phyloP scores from a whole-genome alignment of 2,888 invertebrate species.

The Eledona agricola region DNA sequence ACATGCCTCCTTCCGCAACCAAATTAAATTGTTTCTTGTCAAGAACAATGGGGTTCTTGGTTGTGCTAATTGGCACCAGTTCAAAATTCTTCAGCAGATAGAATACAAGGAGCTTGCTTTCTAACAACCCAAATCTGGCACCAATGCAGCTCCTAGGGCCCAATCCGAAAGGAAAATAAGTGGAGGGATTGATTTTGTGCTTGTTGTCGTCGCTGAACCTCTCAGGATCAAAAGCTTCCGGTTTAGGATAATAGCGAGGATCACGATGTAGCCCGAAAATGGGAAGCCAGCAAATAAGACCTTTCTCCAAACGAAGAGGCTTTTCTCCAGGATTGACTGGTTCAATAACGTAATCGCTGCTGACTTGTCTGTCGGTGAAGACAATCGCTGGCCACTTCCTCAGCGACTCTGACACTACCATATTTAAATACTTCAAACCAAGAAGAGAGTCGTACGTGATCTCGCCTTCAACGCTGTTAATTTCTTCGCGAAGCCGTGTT shows the following conservation, averaged over 20 bases:
- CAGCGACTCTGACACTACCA: conserved; percentile 60
- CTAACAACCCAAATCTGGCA: conserved; percentile 50
- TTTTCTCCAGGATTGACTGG: conserved; percentile 33
- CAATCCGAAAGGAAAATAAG: not conserved
- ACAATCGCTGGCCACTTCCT: conserved; percentile 64
- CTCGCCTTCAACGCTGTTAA: too few relatives aligned
- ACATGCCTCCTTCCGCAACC: conserved; percentile 47
- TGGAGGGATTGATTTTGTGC: not conserved
- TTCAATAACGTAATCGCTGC: conserved; percentile 57
- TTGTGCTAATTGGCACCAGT: conserved; percentile 44
- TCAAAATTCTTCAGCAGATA: conserved; percentile 46
- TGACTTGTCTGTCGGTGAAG: conserved; percentile 63
- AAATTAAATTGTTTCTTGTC: conserved; percentile 39
- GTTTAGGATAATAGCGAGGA: conserved; percentile 3
- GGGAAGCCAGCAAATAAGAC: conserved; percentile 52
- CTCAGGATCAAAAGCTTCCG: not conserved
- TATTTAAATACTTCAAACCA: conserved; percentile 2
- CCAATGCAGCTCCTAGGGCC: conserved; percentile 61
- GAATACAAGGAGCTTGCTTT: conserved; percentile 45
- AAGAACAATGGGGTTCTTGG: conserved; percentile 41
- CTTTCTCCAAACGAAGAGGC: conserved; percentile 40
- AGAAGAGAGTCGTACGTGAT: not conserved
- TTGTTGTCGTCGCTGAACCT: conserved; percentile 4
- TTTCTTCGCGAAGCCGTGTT: not conserved
- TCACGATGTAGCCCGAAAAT: too few relatives aligned